Evolutionary conservation across 2,113 vertebrate genomes (phyloP).

Genomic region (Elgaria multicarinata): DNA sequence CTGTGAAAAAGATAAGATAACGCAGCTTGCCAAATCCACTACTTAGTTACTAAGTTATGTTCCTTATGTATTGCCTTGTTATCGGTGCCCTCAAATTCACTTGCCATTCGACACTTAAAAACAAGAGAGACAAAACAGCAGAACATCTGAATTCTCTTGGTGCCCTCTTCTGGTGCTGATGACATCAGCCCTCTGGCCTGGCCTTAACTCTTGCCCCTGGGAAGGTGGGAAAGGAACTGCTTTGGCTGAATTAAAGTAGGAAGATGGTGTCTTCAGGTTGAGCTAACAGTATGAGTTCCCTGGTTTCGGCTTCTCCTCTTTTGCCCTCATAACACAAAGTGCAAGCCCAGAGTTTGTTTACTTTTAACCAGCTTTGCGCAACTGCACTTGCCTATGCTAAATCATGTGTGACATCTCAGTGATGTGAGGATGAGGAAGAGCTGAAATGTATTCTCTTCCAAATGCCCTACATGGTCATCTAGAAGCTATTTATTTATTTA

Average conservation of each 20-base stretch:
- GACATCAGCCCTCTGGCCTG: neutral
- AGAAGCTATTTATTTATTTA: neutral
- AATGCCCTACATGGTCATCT: neutral
- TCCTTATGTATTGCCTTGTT: neutral
- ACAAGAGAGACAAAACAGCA: neutral
- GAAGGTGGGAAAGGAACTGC: neutral
- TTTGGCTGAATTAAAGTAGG: neutral
- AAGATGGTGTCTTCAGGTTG: neutral
- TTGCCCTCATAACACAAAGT: too few relatives aligned
- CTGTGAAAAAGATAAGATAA: neutral
- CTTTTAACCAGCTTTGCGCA: too few relatives aligned
- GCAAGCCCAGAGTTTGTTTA: too few relatives aligned
- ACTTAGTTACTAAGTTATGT: neutral
- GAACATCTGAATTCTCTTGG: neutral
- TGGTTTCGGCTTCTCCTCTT: neutral
- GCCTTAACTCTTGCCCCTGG: neutral
- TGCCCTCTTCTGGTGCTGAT: neutral
- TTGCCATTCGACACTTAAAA: neutral
- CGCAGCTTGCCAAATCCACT: neutral
- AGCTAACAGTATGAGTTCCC: neutral
- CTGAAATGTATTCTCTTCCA: too few relatives aligned
- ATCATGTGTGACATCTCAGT: neutral
- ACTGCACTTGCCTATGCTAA: too few relatives aligned
- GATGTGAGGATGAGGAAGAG: neutral
- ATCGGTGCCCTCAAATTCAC: too few relatives aligned